Conservation (phyloP, 2,888 invertebrate genomes). For the Callimorpha dominula region DNA sequence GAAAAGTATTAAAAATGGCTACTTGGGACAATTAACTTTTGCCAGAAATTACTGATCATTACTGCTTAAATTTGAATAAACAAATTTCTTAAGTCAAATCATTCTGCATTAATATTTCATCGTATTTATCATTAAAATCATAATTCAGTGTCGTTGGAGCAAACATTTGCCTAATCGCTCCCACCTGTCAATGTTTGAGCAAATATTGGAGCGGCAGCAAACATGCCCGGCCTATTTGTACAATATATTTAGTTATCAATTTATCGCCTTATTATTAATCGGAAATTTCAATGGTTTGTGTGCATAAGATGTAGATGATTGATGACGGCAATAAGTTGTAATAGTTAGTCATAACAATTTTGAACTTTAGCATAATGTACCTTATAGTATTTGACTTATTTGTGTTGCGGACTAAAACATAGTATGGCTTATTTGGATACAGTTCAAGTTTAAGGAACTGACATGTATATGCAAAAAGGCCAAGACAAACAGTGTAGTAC, state of each 20-base stretch:
- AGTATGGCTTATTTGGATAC: not conserved
- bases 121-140: constrained; percentile 55
- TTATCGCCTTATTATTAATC: constrained; percentile 42
- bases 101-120: constrained; percentile 4
- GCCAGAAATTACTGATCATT: not conserved
- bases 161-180: constrained; percentile 62
- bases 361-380: not conserved
- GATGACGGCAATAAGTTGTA: constrained; percentile 21
- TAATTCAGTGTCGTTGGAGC: constrained; percentile 57
- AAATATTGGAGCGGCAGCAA: constrained; percentile 66
- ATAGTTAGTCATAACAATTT: constrained; percentile 17
- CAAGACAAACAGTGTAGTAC: too few species aligned
- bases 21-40: too few species aligned
- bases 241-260: constrained; percentile 47
- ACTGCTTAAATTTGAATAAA: not conserved
- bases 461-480: too few species aligned
- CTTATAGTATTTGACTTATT: not conserved
- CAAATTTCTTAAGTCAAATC: not conserved
- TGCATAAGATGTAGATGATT: constrained; percentile 18
- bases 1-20: too few species aligned
- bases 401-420: not conserved
- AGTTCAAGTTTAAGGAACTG: too few species aligned
- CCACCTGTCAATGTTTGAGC: constrained; percentile 60
- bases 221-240: constrained; percentile 55
- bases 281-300: constrained; percentile 28